phyloP scores from a whole-genome alignment of 2,888 invertebrate species.

The Perithous albicinctus region DNA sequence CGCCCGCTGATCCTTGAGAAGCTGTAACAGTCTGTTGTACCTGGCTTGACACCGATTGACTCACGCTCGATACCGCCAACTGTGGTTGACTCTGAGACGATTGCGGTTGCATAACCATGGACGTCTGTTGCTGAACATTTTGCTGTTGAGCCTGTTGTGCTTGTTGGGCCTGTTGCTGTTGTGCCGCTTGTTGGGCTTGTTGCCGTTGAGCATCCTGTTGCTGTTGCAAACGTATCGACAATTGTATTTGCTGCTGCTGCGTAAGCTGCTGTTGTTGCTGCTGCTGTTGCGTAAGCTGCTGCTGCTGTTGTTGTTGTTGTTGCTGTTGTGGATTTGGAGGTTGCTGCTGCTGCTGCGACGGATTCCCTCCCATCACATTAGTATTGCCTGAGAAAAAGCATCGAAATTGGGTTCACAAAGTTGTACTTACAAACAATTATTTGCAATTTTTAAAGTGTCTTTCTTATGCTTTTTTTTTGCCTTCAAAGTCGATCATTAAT shows the following conservation, averaged over 20 bases:
- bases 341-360: constrained; percentile 81
- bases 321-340: constrained; percentile 73
- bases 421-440: neutral
- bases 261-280: constrained; percentile 77
- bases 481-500: too few species aligned
- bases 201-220: constrained; percentile 77
- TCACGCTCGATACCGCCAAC: constrained; percentile 79
- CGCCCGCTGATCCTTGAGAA: constrained; percentile 77
- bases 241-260: constrained; percentile 80
- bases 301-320: constrained; percentile 74
- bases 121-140: constrained; percentile 80
- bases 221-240: constrained; percentile 73
- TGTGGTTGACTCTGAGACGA: constrained; percentile 75
- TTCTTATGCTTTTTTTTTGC: too few species aligned
- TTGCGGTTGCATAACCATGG: constrained; percentile 79
- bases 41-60: constrained; percentile 80
- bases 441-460: too few species aligned
- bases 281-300: constrained; percentile 77
- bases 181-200: constrained; percentile 69
- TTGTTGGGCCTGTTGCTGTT: constrained; percentile 78
- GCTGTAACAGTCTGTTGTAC: constrained; percentile 81
- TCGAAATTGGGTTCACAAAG: neutral
- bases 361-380: constrained; percentile 80
- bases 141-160: constrained; percentile 77
- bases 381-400: constrained; percentile 69